Conservation (phyloP, 2,113 vertebrate species). For the Melanerpes formicivorus region DNA sequence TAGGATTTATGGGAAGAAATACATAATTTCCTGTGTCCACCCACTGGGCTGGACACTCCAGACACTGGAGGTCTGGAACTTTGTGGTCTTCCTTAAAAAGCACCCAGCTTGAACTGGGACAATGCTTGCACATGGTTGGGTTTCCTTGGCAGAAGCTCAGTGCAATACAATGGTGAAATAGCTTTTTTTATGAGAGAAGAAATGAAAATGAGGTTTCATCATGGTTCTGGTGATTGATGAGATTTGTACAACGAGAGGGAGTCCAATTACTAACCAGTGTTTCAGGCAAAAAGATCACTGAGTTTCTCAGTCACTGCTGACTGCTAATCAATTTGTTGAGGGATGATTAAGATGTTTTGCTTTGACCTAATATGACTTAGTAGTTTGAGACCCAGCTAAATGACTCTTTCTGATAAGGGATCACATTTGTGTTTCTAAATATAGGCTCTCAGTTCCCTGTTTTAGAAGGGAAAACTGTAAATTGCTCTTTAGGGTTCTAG, state of each 20-base stretch:
- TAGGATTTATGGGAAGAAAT: too few relatives aligned
- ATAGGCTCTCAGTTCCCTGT: not conserved
- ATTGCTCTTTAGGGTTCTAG: not conserved
- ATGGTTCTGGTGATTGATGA: conserved; percentile 10
- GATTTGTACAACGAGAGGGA: conserved; percentile 18
- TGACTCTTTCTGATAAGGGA: not conserved
- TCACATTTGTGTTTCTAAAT: not conserved
- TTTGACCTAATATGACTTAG: conserved; percentile 34
- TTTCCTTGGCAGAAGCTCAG: not conserved
- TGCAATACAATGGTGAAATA: not conserved
- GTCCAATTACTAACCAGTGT: not conserved
- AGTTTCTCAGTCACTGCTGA: conserved; percentile 21
- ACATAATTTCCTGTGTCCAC: too few relatives aligned
- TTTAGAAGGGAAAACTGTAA: not conserved
- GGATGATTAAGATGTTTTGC: conserved; percentile 46
- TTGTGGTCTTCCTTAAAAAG: too few relatives aligned
- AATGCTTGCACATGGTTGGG: not conserved
- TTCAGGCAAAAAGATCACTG: conserved; percentile 25
- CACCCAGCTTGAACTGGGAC: too few relatives aligned
- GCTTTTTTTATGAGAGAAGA: not conserved
- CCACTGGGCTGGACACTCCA: too few relatives aligned
- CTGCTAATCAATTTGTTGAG: conserved; percentile 38
- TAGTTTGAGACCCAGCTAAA: conserved; percentile 11
- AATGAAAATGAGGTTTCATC: not conserved
- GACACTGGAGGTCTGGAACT: too few relatives aligned